phyloP scores from a whole-genome alignment of 2,888 invertebrate species.

The Drosophila parthenogenetica region DNA sequence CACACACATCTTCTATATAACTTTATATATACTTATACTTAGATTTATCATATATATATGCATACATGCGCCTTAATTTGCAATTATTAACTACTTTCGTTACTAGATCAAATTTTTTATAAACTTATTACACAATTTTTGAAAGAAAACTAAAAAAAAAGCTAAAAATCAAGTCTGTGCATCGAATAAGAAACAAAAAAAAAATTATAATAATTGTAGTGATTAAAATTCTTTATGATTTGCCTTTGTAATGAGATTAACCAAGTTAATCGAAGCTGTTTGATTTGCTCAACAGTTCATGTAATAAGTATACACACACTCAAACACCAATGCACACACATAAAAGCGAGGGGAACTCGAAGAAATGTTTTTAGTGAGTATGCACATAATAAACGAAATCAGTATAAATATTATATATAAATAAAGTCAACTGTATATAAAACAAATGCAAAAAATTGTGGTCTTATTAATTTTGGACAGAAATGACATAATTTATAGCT shows the following conservation, averaged over 20 bases:
- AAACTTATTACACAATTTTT: constrained; percentile 19
- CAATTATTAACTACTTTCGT: constrained; percentile 47
- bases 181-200: constrained; percentile 35
- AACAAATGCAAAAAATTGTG: constrained; percentile 37
- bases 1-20: constrained; percentile 14
- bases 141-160: constrained; percentile 7
- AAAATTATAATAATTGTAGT: constrained; percentile 15
- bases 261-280: constrained; percentile 78
- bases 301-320: constrained; percentile 23
- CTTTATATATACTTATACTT: constrained; percentile 16
- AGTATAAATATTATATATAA: constrained; percentile 40
- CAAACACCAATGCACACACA: constrained; percentile 23
- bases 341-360: constrained; percentile 19
- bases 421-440: constrained; percentile 76
- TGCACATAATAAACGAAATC: constrained; percentile 57
- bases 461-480: too few species aligned
- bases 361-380: constrained; percentile 60
- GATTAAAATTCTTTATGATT: constrained; percentile 67
- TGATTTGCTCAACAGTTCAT: constrained; percentile 77
- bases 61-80: constrained; percentile 59
- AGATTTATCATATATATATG: constrained; percentile 18
- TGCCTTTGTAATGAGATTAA: constrained; percentile 78
- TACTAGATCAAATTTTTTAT: constrained; percentile 57
- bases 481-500: too few species aligned
- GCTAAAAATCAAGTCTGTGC: constrained; percentile 59